Evolutionary conservation across 2,797 vertebrate species (phyloP), one percentile per base, ranked within the genome.

Genomic region (Chaetophractus vellerosus): DNA sequence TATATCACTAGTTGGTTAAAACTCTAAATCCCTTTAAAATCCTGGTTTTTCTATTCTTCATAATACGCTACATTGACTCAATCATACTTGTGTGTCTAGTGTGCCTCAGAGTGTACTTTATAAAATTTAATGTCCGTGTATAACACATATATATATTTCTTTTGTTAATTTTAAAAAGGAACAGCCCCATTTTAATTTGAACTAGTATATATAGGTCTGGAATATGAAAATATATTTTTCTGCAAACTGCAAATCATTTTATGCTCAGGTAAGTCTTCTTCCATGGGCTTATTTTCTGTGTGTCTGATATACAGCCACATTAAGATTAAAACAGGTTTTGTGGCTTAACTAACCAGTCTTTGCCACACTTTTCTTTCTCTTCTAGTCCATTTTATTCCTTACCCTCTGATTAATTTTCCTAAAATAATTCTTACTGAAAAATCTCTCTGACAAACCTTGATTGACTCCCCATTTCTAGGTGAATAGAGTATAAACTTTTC

Each of bases 351-450:
- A 72, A 90, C 88, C 8, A 1, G 55, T 83, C 50, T 75, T 57
- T 85, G 95, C 83, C 80, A 79, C 10, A 36, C 86, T 88, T 84
- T 84, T 86, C 68, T 84, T 88, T 61, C 74, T 28, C 61, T 52
- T 85, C 52, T 41, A 82, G 76, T 64, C 95, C 55, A 41, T 96
- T 82, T 83, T 95, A 85, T 92, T 92, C 88, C 94, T 95, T 93
- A 96, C 75, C 96, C 84, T 64, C 68, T n/a, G 87, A 85, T 90
- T 94, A 95, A 78, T 96, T 95, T 94, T 88, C 79, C 90, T 84
- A 92, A 93, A 93, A 81, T 87, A 90, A 80, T 63, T 19, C 93
- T 93, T 94, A 87, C 41, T 78, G 95, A 90, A 97, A 96, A 97
- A 95, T 66, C 79, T 95, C 91, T 87, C 81, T 91, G 80, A 63